Base-by-base conservation (phyloP, 2,888 invertebrate genomes). In the Epirrhoe tristata region DNA sequence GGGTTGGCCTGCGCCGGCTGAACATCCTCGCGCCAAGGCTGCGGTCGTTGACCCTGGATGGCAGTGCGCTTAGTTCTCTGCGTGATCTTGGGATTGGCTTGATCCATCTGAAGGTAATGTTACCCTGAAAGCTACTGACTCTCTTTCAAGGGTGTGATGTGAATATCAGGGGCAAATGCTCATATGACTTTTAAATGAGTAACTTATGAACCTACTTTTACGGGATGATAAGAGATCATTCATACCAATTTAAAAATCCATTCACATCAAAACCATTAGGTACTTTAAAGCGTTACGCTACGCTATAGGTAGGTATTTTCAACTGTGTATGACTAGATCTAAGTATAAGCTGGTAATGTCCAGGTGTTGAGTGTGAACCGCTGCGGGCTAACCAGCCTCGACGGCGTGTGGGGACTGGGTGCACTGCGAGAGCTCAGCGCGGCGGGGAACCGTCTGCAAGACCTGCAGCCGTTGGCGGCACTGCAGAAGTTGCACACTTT, bases 51-150 rank as follows among this genome's bases (percentile, higher is more conserved):
- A 95, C 94, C 46, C 86, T 96, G 5, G 96, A 96, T 68, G 96
- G 96, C 34, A 96, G 96, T 74, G 94, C 95, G 6, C 84, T 96
- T 0, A 90, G 94, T 5, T 96, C 96, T 0, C 81, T 96, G 54
- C 90, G 96, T 63, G 96, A 96, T 78, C 91, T 96, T 17, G 96
- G 96, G 17, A 95, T 94, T 71, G 95, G 95, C 31, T 87, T 96
- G 68, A 89, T 91, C 58, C 94, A 94, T 79, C 84, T 96, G 36
- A 94, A 94, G 85, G 94, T 94, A 78, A 64, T 58, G 63, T 12
- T 34, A 43, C n/a, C 39, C 34, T n/a, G 39, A 24, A 24, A 24
- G 12, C 12, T 5, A 12, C 1, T 39, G 39, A 43, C 12, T 10
- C 12, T 36, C 7, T 10, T 36, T 5, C 12, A 0, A 43, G 7